Conservation (phyloP, 2,113 vertebrate species). For the Phaethornis superciliosus region DNA sequence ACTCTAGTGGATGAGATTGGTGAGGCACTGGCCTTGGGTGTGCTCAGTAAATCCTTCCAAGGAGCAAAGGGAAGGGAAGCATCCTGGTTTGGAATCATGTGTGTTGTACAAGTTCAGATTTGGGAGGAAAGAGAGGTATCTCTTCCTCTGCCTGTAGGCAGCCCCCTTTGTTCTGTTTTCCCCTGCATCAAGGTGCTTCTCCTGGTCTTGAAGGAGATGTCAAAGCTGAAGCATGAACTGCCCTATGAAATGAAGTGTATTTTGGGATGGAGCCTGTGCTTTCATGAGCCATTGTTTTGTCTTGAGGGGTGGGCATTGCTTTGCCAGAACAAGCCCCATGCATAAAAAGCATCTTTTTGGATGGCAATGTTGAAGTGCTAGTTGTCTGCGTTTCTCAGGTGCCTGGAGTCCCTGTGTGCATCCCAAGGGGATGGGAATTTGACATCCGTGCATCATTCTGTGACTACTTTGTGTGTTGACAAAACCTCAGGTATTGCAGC, state of each 20-base stretch:
- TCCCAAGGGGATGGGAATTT: fast-evolving
- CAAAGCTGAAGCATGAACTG: not conserved
- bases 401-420: not conserved
- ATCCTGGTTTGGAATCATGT: not conserved
- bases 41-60: fast-evolving
- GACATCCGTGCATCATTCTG: not conserved
- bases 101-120: not conserved
- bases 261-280: not conserved
- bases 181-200: fast-evolving
- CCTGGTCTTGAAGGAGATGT: not conserved
- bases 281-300: not conserved
- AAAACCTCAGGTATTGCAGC: not conserved
- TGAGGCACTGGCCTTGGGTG: not conserved
- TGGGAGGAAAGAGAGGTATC: not conserved
- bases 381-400: not conserved
- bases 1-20: not conserved
- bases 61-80: not conserved
- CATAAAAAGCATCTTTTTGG: not conserved
- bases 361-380: fast-evolving
- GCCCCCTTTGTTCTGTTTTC: not conserved
- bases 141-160: not conserved
- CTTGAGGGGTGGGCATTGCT: not conserved
- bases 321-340: not conserved
- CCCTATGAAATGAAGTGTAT: fast-evolving
- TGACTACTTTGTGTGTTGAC: fast-evolving